These are phyloP conservation scores for Mythimna vitellina DNA, from an alignment of 2,888 invertebrate genomes.

Conservation along the genomic window DNA sequence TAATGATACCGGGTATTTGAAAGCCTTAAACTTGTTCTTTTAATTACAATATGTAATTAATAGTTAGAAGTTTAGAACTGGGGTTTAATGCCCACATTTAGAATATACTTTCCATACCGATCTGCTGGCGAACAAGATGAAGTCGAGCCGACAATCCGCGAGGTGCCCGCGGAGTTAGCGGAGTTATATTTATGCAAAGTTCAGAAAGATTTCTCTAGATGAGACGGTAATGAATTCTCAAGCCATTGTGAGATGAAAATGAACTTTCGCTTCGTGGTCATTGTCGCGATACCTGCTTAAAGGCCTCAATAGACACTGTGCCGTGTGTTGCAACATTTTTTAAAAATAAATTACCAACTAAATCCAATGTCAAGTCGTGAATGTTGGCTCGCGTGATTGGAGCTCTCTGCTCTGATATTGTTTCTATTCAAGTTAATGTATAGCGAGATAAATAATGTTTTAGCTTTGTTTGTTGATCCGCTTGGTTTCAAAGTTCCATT, in stretches of 20 bases:
- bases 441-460: conserved; percentile 39
- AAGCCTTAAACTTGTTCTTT: conserved; percentile 44
- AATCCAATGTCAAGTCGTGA: conserved; percentile 71
- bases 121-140: conserved; percentile 32
- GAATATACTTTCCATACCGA: conserved; percentile 52
- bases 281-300: conserved; percentile 64
- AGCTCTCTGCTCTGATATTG: conserved; percentile 60
- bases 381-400: conserved; percentile 67
- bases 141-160: conserved; percentile 16
- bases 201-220: conserved; percentile 75
- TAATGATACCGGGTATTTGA: conserved; percentile 54
- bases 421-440: conserved; percentile 51
- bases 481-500: conserved; percentile 18
- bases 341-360: conserved; percentile 71
- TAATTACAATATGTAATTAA: conserved; percentile 53
- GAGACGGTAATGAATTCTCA: conserved; percentile 77
- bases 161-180: conserved; percentile 55
- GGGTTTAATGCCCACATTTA: conserved; percentile 37
- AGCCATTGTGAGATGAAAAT: conserved; percentile 76
- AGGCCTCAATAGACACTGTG: conserved; percentile 45
- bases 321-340: conserved; percentile 67
- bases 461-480: conserved; percentile 39
- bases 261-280: conserved; percentile 79
- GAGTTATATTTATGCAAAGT: conserved; percentile 60
- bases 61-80: conserved; percentile 13